Conservation (phyloP, 2,113 vertebrate genomes). For the Coryphaenoides rupestris region DNA sequence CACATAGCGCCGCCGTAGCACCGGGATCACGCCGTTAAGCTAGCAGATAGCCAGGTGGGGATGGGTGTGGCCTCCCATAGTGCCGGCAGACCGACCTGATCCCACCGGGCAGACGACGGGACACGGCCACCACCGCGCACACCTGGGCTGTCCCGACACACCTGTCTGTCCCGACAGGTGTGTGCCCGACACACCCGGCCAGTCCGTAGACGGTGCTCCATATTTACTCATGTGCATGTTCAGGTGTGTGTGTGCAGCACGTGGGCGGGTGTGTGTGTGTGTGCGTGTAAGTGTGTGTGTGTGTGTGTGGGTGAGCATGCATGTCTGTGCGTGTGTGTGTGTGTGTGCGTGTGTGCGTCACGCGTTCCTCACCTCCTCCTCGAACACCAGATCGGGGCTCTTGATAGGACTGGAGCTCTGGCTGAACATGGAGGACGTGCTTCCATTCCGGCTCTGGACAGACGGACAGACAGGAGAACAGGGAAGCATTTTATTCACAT, state of each 20-base stretch:
- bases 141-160: too few species aligned
- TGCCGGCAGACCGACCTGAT: too few species aligned
- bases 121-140: too few species aligned
- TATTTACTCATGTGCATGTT: not conserved
- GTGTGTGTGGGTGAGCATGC: constrained; percentile 14
- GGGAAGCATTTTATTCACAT: too few species aligned
- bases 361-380: constrained; percentile 53
- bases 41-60: too few species aligned
- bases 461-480: not conserved
- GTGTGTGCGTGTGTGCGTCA: not conserved
- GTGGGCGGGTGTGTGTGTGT: not conserved
- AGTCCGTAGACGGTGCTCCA: not conserved
- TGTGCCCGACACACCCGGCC: too few species aligned
- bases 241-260: constrained; percentile 1
- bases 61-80: too few species aligned
- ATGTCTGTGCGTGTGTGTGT: not conserved
- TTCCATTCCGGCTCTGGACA: constrained; percentile 47
- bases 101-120: too few species aligned
- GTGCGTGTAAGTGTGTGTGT: constrained; percentile 14
- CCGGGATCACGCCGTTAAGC: too few species aligned
- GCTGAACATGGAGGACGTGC: constrained; percentile 63
- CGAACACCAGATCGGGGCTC: constrained; percentile 47
- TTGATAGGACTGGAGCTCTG: constrained; percentile 59
- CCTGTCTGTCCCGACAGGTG: too few species aligned
- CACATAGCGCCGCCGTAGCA: too few species aligned